Conservation (phyloP, 1,140 invertebrate genomes). For the Nixonia krombeini region DNA sequence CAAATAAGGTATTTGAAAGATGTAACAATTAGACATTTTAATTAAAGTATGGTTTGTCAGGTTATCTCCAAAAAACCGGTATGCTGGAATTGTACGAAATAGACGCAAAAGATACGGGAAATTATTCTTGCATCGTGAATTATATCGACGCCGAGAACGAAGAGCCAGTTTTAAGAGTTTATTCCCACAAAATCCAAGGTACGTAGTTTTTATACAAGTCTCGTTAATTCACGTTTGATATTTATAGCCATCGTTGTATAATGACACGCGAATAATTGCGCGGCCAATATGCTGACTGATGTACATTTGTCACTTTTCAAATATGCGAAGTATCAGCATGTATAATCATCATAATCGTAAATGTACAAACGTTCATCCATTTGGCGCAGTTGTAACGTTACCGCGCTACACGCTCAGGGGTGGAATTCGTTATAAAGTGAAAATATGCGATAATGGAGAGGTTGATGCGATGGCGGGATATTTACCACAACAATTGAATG, state of each 20-base stretch:
- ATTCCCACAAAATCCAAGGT: constrained; percentile 55
- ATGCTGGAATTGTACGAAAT: constrained; percentile 55
- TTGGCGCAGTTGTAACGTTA: constrained; percentile 43
- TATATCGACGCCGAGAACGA: constrained; percentile 62
- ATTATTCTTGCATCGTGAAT: constrained; percentile 59
- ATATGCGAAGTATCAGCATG: too few relatives aligned
- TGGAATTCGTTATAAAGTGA: constrained; percentile 50
- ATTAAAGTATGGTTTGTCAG: too few relatives aligned
- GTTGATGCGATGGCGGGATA: constrained; percentile 46
- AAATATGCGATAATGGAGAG: constrained; percentile 49
- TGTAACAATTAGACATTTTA: too few relatives aligned
- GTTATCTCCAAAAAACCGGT: constrained; percentile 54
- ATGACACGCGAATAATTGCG: too few relatives aligned
- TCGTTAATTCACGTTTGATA: constrained; percentile 20
- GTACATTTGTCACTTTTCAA: too few relatives aligned
- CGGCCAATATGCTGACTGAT: too few relatives aligned
- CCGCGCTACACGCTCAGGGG: constrained; percentile 53
- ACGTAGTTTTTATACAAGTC: constrained; percentile 21
- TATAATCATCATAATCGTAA: constrained; percentile 14
- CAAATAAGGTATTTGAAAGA: too few relatives aligned
- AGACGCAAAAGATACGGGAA: constrained; percentile 56
- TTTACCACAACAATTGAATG: constrained; percentile 53
- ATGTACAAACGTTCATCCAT: constrained; percentile 11
- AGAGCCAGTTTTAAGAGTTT: constrained; percentile 51
- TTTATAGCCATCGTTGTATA: constrained; percentile 9